These are phyloP conservation scores for Empidonax alnorum DNA, from an alignment of 2,113 vertebrate species.

Conservation along the genomic window DNA sequence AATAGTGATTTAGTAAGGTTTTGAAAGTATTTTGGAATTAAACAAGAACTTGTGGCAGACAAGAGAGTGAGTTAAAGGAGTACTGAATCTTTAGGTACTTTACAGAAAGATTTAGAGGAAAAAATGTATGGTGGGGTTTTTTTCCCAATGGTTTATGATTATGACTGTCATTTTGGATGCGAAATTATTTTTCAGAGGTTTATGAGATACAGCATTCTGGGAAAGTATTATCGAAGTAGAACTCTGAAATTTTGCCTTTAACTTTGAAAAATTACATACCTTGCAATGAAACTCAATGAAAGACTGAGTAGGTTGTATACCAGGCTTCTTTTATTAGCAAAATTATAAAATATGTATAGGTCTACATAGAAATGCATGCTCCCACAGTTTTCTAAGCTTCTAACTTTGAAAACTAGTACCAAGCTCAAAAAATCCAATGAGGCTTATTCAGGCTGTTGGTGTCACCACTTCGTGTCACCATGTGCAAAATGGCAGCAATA, in stretches of 20 bases:
- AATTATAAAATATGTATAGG: neutral
- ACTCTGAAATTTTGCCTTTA: neutral
- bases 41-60: neutral
- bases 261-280: neutral
- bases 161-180: neutral
- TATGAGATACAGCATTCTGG: neutral
- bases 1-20: neutral
- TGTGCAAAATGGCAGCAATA: neutral
- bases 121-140: accelerated
- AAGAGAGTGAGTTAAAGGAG: neutral
- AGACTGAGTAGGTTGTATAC: neutral
- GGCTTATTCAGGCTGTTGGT: neutral
- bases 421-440: neutral
- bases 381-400: neutral
- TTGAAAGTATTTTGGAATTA: neutral
- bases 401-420: neutral
- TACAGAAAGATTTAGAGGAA: neutral
- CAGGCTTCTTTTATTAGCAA: neutral
- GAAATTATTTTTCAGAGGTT: neutral
- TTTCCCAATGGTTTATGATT: neutral
- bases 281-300: neutral
- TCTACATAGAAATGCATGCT: neutral
- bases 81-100: neutral
- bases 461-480: neutral
- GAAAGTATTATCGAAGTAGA: neutral